A percentile compares a stretch with the other conserved stretches of the same genome.
phyloP scores from a whole-genome alignment of 1,140 invertebrate species.

The Brachionus rotundiformis region DNA sequence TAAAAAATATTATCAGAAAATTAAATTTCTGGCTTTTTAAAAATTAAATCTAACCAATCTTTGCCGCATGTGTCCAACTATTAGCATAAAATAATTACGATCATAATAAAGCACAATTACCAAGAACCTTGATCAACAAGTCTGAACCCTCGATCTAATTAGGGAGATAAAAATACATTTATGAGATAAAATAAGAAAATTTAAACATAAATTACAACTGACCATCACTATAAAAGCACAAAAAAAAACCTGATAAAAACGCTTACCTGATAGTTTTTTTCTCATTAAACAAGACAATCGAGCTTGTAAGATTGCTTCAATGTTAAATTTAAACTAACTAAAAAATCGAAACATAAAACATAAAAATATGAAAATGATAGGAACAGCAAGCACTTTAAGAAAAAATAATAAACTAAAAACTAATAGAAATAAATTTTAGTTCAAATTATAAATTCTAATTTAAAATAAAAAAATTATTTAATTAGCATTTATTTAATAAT shows the following conservation, averaged over 20 bases:
- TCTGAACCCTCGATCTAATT: too few species aligned
- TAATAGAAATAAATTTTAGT: conserved; percentile 14
- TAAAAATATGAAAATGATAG: conserved; percentile 15
- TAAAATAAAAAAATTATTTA: conserved; percentile 12
- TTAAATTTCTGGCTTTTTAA: neutral
- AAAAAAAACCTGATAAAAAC: too few species aligned
- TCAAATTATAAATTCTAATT: conserved; percentile 22
- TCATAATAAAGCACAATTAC: neutral
- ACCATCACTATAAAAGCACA: too few species aligned
- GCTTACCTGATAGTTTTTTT: too few species aligned
- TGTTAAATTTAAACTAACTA: neutral
- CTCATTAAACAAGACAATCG: too few species aligned
- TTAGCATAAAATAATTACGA: conserved; percentile 3
- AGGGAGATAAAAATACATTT: too few species aligned
- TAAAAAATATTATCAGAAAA: too few species aligned
- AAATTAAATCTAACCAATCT: neutral
- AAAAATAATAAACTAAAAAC: conserved; percentile 13
- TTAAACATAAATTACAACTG: too few species aligned
- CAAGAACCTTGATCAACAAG: neutral
- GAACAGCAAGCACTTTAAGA: neutral
- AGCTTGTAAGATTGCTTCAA: too few species aligned
- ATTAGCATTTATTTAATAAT: conserved; percentile 22
- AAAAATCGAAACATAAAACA: neutral
- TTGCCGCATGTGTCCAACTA: conserved; percentile 3
- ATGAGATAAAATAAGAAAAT: too few species aligned